Evolutionary conservation across 92 coral and sea anemone species (phyloP).

Genomic region (Siderastrea siderea): DNA sequence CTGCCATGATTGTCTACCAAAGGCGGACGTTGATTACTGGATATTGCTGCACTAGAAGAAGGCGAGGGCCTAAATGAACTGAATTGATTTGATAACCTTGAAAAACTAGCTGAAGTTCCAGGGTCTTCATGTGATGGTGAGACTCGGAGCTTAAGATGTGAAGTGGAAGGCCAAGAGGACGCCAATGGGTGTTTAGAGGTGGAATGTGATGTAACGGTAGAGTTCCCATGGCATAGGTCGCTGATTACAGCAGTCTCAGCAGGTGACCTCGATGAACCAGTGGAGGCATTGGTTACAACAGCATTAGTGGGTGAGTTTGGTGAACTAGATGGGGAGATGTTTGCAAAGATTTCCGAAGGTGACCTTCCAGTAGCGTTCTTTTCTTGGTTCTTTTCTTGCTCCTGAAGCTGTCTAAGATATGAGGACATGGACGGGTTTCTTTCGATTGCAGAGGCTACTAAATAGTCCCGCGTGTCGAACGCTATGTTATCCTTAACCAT

Average conservation of each 20-base stretch:
- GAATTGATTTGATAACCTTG: not conserved
- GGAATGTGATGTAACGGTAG: not conserved
- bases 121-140: not conserved
- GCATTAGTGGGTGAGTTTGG: not conserved
- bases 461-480: not conserved
- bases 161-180: not conserved
- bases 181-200: not conserved
- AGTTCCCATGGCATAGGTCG: not conserved
- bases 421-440: not conserved
- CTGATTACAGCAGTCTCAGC: not conserved
- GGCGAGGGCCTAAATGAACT: not conserved
- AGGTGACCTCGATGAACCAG: not conserved
- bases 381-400: not conserved
- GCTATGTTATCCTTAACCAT: not conserved
- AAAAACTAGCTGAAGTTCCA: not conserved
- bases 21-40: not conserved
- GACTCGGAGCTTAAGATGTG: not conserved
- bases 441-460: not conserved
- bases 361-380: not conserved
- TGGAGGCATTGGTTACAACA: not conserved
- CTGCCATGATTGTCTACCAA: not conserved
- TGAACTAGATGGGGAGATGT: not conserved
- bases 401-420: not conserved
- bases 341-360: not conserved
- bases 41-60: not conserved